Evolutionary conservation across 2,113 vertebrate species (phyloP).

Genomic region (Vanacampus margaritifer): DNA sequence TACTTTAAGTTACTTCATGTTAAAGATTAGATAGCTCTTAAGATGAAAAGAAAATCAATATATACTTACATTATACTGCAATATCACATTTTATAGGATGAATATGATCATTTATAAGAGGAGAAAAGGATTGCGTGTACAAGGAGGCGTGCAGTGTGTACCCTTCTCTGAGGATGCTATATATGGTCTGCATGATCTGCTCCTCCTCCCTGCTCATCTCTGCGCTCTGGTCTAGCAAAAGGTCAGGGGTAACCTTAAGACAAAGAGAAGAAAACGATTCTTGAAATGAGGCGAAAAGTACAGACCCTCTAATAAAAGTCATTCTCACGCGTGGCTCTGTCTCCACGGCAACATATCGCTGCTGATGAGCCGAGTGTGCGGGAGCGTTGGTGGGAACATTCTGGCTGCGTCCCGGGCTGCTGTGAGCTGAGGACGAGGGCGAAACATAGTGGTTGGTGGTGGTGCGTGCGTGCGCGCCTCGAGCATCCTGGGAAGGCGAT

Average conservation of each 20-base stretch:
- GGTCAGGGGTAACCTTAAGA: conserved; percentile 88
- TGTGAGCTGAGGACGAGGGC: conserved; percentile 54
- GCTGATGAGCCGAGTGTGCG: conserved; percentile 30
- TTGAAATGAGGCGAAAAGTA: conserved; percentile 27
- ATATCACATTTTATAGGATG: not conserved
- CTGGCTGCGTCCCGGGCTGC: conserved; percentile 56
- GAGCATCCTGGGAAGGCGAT: conserved; percentile 59
- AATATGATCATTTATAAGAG: not conserved
- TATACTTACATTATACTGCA: not conserved
- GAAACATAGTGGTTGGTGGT: conserved; percentile 48
- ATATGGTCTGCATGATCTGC: conserved; percentile 77
- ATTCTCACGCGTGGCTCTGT: conserved; percentile 76
- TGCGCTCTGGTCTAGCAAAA: conserved; percentile 84
- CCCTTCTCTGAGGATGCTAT: conserved; percentile 84
- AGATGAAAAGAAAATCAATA: too few species aligned
- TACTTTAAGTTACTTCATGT: too few species aligned
- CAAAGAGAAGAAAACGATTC: conserved; percentile 54
- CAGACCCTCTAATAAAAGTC: not conserved
- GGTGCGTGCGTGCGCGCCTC: conserved; percentile 23
- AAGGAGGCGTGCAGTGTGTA: conserved; percentile 58
- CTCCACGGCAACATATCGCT: conserved; percentile 36
- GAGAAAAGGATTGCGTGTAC: not conserved
- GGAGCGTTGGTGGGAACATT: conserved; percentile 20
- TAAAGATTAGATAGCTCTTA: too few species aligned
- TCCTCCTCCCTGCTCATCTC: conserved; percentile 72